Evolutionary conservation across 2,888 invertebrate species (phyloP), one percentile per base, ranked within the genome.

Genomic region (Sceliomorpha sp.): DNA sequence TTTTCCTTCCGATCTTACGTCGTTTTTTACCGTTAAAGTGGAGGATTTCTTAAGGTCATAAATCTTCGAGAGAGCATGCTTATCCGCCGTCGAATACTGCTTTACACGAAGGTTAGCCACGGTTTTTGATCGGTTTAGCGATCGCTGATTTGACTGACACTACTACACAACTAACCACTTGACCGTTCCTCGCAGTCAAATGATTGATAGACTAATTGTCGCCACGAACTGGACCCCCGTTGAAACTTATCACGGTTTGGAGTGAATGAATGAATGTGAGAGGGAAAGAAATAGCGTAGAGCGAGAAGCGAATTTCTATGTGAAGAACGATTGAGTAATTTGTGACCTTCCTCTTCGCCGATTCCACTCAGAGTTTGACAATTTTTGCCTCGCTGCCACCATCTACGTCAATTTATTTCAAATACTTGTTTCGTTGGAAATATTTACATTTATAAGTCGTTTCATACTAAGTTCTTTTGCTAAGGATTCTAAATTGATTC

Each of bases 151-250:
- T 86, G 87, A 87, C 79, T 86, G 87, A 83, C 86, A 82, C 72
- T 82, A 88, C 87, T 82, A 88, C 87, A 88, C 84, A 84, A 79
- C 81, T 86, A 85, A 84, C 88, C 88, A 88, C 88, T 88, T 87
- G 88, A 88, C 87, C 87, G 77, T 82, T 75, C 79, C 80, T 78
- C 72, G 67, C 66, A 42, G 50, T 39, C 60, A 70, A 72, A 77
- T 85, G 86, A 87, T 86, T 86, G 87, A 87, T 87, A 77, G 82
- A 85, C 83, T 85, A 83, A 87, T 87, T 85, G 84, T 78, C 73
- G 72, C 67, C 73, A 62, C 48, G 48, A 70, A 45, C 72, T 42
- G 36, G 53, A 53, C 72, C 62, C 59, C 42, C 55, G 37, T 27
- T 24, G 42, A 14, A 56, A 62, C 60, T 72, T 68, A 58, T 67